Conservation (phyloP, 2,113 vertebrate species). For the Canis aureus region DNA sequence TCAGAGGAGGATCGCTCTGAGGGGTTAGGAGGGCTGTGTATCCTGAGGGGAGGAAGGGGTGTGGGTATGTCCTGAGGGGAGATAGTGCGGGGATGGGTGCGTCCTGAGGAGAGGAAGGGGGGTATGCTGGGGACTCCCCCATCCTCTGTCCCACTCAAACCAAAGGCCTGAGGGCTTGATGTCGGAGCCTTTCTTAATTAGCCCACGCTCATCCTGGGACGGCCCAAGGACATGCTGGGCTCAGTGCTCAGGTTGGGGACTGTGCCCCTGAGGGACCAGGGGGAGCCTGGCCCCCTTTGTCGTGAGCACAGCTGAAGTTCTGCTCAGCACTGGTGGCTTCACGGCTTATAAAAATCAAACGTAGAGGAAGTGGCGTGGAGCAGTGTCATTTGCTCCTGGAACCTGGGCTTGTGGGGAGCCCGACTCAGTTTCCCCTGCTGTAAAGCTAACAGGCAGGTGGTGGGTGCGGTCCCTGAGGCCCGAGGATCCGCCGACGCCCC, state of each 20-base stretch:
- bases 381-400: neutral
- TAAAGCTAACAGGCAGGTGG: neutral
- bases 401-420: neutral
- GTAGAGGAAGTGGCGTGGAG: no score
- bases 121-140: neutral
- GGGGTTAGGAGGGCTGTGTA: no score
- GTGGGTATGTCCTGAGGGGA: neutral
- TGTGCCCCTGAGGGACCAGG: neutral
- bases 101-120: neutral
- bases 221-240: neutral
- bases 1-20: no score
- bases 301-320: neutral
- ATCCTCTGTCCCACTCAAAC: neutral
- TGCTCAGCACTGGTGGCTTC: neutral
- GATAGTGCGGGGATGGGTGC: neutral
- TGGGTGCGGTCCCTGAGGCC: neutral
- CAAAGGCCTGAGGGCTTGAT: neutral
- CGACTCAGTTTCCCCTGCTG: neutral
- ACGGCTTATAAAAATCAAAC: neutral
- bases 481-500: neutral
- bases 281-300: neutral
- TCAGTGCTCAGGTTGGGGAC: neutral
- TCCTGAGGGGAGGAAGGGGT: neutral
- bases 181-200: neutral
- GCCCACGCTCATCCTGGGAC: neutral